Percentiles rank a stretch among this genome's conserved stretches.
Evolutionary conservation across 2,888 invertebrate genomes (phyloP).

Genomic region (Chouioia cunea): DNA sequence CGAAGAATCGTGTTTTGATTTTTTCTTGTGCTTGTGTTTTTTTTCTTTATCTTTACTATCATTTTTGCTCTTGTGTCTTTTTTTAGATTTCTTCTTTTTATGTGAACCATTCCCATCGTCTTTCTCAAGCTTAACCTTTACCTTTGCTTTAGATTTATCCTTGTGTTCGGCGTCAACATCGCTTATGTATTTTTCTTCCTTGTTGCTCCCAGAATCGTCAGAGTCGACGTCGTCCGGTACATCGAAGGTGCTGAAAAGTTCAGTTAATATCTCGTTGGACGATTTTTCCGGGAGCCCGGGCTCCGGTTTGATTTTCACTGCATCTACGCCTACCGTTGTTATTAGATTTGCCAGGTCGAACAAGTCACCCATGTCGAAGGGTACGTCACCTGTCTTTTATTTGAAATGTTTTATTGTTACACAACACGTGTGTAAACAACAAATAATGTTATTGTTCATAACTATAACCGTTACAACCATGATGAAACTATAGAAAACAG

Average conservation of each 20-base stretch:
- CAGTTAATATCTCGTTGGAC: conserved; percentile 85
- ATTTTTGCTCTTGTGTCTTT: conserved; percentile 52
- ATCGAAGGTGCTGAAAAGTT: conserved; percentile 81
- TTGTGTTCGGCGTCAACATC: conserved; percentile 51
- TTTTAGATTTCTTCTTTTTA: conserved; percentile 62
- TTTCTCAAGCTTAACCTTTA: conserved; percentile 52
- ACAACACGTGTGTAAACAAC: too few species aligned
- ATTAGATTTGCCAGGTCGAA: conserved; percentile 66
- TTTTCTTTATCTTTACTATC: conserved; percentile 55
- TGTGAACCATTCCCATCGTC: conserved; percentile 40
- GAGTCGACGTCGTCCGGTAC: conserved; percentile 65
- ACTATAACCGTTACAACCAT: too few species aligned
- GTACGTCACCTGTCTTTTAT: too few species aligned
- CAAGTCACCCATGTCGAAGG: conserved; percentile 59
- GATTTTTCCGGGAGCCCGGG: conserved; percentile 72
- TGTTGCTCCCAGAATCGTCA: conserved; percentile 15
- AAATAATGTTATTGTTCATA: too few species aligned
- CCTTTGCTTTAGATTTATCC: conserved; percentile 48
- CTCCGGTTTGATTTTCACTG: conserved; percentile 65
- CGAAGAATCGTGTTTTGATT: conserved; percentile 61
- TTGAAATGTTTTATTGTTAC: too few species aligned
- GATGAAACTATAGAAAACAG: too few species aligned
- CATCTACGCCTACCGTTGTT: conserved; percentile 64
- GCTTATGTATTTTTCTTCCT: conserved; percentile 62
- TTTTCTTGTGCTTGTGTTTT: conserved; percentile 67